Base-by-base conservation (phyloP, 2,113 vertebrate species). In the Cynocephalus volans region DNA sequence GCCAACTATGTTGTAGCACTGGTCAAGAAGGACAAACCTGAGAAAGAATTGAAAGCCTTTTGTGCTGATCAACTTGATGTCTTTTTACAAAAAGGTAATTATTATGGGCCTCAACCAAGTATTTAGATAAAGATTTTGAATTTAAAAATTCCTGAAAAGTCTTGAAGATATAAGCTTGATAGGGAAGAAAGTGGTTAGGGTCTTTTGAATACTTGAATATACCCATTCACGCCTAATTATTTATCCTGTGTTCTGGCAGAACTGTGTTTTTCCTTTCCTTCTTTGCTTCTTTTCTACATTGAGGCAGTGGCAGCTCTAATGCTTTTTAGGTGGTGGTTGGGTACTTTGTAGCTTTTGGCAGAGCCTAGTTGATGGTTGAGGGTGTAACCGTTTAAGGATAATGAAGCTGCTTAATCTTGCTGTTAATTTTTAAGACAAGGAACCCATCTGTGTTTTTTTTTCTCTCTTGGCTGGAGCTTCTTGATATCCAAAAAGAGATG, bases 1-100 rank as follows among this genome's bases (percentile, higher is more conserved):
- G 99, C 99, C 96, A 99, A 99, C 98, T 99, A 99, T 97, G 99
- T 99, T n/a, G 99, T 99, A 98, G 99, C 99, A 2, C 98, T 99
- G 98, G 99, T 99, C 80, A 99, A 99, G 98, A 99, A 99, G 89
- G 99, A 99, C 98, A 99, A 99, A 98, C 99, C 99, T 0, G 99
- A 99, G 98, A 99, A 99, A 97, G 99, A 99, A 90, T 98, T 99
- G 96, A 99, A 99, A 92, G 99, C 99, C 26, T 99, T 99, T 94
- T 99, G 99, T 98, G 99, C 99, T 48, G 99, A 99, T 98, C 99
- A 99, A 98, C 99, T 99, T 98, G 99, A 99, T 92, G 99, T 99
- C 96, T 99, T 99, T 98, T 98, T 99, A 96, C 99, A 99, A 97
- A 99, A 99, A 99, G 99, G 99, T 99, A 99, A 95, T 31, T 83